A percentile compares a stretch with the other conserved stretches of the same genome.
Evolutionary conservation across 2,888 invertebrate genomes (phyloP).

Genomic region (Metalampra italica): DNA sequence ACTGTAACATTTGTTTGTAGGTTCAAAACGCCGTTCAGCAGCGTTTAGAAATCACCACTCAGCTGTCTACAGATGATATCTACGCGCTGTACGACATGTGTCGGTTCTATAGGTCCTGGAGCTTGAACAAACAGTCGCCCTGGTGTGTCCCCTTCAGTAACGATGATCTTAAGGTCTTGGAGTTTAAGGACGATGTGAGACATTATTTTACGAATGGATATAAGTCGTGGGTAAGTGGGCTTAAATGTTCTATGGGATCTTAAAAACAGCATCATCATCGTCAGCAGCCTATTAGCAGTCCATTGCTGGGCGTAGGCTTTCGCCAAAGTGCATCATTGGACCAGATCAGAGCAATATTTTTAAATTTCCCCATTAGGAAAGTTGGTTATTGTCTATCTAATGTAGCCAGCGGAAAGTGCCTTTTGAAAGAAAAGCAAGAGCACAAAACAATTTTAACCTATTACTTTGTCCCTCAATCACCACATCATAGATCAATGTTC

Average conservation of each 20-base stretch:
- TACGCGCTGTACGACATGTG: conserved; percentile 86
- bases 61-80: conserved; percentile 60
- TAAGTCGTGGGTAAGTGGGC: conserved; percentile 50
- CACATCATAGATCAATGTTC: conserved; percentile 76
- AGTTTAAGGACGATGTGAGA: conserved; percentile 87
- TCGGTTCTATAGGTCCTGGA: conserved; percentile 85
- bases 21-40: conserved; percentile 66
- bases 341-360: no score
- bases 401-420: no score
- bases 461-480: no score
- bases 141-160: conserved; percentile 88
- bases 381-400: no score
- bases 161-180: conserved; percentile 82
- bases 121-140: conserved; percentile 66
- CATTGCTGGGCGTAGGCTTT: no score
- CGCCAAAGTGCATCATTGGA: no score
- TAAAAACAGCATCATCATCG: not conserved
- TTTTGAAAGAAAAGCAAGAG: no score
- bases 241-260: not conserved
- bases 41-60: conserved; percentile 65
- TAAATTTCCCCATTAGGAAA: no score
- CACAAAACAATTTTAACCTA: no score
- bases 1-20: conserved; percentile 18
- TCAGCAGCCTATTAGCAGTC: no score
- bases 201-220: conserved; percentile 81